These are phyloP conservation scores for Scylla paramamosain DNA, from an alignment of 1,140 invertebrate species.

Conservation along the genomic window DNA sequence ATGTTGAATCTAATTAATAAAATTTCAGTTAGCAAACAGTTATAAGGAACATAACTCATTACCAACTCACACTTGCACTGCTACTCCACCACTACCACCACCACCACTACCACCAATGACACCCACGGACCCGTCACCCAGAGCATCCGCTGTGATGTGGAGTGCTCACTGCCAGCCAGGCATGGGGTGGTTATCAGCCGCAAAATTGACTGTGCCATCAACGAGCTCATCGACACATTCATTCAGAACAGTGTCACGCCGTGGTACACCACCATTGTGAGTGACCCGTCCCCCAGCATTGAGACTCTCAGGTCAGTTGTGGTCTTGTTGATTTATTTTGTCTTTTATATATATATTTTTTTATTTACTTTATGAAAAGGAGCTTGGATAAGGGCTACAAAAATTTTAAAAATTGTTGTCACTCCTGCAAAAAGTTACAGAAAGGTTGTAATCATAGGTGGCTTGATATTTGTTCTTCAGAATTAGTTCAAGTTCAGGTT, in stretches of 20 bases:
- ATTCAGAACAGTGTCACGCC: conserved; percentile 67
- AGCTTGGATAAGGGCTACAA: background rate
- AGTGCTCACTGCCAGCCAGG: conserved; percentile 57
- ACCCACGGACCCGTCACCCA: background rate
- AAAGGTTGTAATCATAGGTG: too few species aligned
- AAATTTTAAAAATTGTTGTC: background rate
- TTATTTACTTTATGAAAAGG: background rate
- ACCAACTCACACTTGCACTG: too few species aligned
- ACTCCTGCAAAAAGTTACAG: too few species aligned
- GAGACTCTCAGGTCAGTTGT: conserved; percentile 57
- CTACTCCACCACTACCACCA: background rate
- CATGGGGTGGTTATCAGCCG: conserved; percentile 67
- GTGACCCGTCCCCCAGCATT: conserved; percentile 58
- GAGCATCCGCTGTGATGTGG: conserved; percentile 60
- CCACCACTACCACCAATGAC: background rate
- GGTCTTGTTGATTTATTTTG: background rate
- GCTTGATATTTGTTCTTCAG: too few species aligned
- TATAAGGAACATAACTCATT: too few species aligned
- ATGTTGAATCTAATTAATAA: too few species aligned
- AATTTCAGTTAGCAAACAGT: too few species aligned
- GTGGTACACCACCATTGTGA: conserved; percentile 61
- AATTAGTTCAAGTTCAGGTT: too few species aligned
- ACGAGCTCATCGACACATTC: conserved; percentile 67
- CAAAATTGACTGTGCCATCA: conserved; percentile 67
- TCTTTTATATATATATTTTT: background rate